phyloP scores from a whole-genome alignment of 2,797 vertebrate genomes.

The Platalea minor region DNA sequence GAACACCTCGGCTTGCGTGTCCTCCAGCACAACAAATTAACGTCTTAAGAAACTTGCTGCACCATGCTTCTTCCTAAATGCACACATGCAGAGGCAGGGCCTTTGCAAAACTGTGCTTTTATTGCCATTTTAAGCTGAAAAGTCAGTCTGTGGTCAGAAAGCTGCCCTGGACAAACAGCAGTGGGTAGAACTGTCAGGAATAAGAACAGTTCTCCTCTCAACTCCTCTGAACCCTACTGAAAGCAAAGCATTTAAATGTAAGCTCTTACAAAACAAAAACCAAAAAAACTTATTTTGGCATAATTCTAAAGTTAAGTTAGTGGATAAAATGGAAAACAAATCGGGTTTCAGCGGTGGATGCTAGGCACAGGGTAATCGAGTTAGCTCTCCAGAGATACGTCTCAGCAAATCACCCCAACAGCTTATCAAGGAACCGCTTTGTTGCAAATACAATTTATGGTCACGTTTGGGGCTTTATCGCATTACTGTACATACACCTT shows the following conservation, averaged over 20 bases:
- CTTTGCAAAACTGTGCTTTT: not conserved
- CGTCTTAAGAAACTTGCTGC: not conserved
- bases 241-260: not conserved
- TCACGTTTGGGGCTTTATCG: not conserved
- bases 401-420: not conserved
- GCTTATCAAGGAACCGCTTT: not conserved
- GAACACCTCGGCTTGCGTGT: not conserved
- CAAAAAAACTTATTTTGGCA: not conserved
- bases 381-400: not conserved
- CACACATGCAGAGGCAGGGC: not conserved
- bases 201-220: not conserved
- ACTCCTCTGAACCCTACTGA: not conserved
- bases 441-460: not conserved
- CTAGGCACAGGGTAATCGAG: not conserved
- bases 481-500: not conserved
- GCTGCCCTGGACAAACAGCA: not conserved
- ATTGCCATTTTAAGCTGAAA: not conserved
- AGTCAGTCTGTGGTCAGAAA: not conserved
- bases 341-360: rapidly evolving
- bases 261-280: not conserved
- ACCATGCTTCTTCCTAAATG: not conserved
- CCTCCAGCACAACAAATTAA: not conserved
- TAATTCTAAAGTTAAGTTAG: not conserved
- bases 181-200: not conserved
- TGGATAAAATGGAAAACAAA: not conserved